phyloP scores from a whole-genome alignment of 2,888 invertebrate species.

The Eupithecia insigniata region DNA sequence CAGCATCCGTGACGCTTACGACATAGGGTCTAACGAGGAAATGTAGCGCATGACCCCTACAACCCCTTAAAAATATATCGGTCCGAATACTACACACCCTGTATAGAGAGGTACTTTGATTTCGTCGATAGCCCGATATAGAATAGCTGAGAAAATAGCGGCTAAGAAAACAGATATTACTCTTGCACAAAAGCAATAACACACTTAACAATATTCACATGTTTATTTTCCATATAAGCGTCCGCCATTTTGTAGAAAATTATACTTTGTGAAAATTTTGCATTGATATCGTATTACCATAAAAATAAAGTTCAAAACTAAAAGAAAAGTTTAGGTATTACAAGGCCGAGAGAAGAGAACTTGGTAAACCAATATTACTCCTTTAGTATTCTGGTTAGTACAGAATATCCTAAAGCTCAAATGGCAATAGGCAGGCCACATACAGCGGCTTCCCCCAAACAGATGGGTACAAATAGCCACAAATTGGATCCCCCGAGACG shows the following conservation, averaged over 20 bases:
- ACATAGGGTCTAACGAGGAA: no score
- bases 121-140: neutral
- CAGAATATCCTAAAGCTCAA: no score
- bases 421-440: no score
- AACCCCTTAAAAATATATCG: no score
- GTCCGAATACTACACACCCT: no score
- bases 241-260: neutral
- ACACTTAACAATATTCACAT: conserved; percentile 44
- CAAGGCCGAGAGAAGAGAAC: neutral
- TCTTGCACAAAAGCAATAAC: conserved; percentile 39
- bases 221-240: conserved; percentile 42
- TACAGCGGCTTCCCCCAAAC: no score
- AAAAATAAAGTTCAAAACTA: neutral
- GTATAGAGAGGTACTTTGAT: neutral
- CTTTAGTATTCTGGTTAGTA: no score
- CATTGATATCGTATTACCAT: neutral
- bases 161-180: neutral
- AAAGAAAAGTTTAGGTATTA: neutral
- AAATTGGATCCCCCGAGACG: no score
- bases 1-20: no score
- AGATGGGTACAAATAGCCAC: no score
- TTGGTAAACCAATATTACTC: neutral
- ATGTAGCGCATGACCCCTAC: no score
- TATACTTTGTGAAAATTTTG: neutral
- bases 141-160: conserved; percentile 3